Evolutionary conservation across 1,140 invertebrate species (phyloP).

Genomic region (Melitaea cinxia): DNA sequence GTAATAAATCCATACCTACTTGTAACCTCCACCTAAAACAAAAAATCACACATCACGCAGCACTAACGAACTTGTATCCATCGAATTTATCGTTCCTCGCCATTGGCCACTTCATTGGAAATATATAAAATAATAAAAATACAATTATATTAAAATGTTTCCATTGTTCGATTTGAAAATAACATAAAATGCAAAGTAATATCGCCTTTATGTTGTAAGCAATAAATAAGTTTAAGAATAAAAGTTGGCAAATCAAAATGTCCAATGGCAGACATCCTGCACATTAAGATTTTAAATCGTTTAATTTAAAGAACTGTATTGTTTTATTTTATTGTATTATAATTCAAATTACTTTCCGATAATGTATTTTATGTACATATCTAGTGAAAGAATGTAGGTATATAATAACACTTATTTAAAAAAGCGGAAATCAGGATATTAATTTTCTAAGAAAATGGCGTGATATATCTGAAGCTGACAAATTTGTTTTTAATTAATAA

Average conservation of each 20-base stretch:
- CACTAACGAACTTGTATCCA: conserved; percentile 25
- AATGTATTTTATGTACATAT: conserved; percentile 5
- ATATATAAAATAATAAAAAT: conserved; percentile 31
- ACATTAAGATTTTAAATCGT: conserved; percentile 35
- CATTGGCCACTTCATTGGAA: conserved; percentile 37
- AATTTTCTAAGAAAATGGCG: too few species aligned
- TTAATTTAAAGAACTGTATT: conserved; percentile 37
- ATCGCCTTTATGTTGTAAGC: background rate
- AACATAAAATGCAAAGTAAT: background rate
- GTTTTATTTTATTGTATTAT: conserved; percentile 27
- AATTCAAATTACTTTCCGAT: conserved; percentile 12
- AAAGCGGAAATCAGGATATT: background rate
- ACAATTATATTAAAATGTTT: conserved; percentile 5
- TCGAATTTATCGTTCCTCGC: conserved; percentile 29
- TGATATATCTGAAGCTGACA: too few species aligned
- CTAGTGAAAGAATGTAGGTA: conserved; percentile 1
- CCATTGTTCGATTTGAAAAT: conserved; percentile 33
- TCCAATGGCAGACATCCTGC: conserved; percentile 27
- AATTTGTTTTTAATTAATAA: too few species aligned
- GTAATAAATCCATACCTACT: too few species aligned
- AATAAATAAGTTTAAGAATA: background rate
- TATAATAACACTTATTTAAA: background rate
- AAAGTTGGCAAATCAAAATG: background rate
- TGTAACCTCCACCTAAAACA: conserved; percentile 12
- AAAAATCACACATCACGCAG: background rate